A percentile compares a stretch with the other conserved stretches of the same genome.
Evolutionary conservation across 2,113 vertebrate species (phyloP).

Genomic region (Hippocampus comes): DNA sequence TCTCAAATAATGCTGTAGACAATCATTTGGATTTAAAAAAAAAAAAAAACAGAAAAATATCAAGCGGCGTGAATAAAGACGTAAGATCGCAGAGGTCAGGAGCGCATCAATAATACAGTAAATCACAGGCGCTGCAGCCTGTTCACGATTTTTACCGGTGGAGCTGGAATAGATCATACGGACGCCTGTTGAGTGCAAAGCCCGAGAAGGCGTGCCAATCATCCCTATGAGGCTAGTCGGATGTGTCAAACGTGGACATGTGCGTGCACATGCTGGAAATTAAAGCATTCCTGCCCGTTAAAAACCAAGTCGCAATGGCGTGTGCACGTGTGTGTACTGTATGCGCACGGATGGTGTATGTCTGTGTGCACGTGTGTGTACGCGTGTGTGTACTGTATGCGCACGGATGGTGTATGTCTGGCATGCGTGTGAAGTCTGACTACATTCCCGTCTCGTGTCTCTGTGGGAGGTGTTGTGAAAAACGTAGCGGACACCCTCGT

Average conservation of each 20-base stretch:
- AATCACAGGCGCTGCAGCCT: conserved; percentile 38
- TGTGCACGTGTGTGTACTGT: background rate
- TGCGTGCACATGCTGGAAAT: conserved; percentile 3
- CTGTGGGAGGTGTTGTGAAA: conserved; percentile 57
- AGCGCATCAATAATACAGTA: conserved; percentile 46
- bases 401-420: conserved; percentile 23
- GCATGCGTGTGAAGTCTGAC: conserved; percentile 46
- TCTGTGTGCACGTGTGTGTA: conserved; percentile 16
- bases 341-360: conserved; percentile 13
- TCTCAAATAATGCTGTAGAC: too few species aligned
- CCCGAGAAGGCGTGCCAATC: background rate
- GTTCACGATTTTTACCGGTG: conserved; percentile 58
- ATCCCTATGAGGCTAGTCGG: background rate
- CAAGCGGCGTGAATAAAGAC: conserved; percentile 62
- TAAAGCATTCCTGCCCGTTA: conserved; percentile 19
- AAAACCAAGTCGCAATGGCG: conserved; percentile 19
- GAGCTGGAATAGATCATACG: conserved; percentile 62
- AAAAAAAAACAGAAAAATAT: conserved; percentile 13
- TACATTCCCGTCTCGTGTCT: conserved; percentile 32
- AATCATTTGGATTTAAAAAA: too few species aligned
- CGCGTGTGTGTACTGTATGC: background rate
- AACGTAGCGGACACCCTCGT: conserved; percentile 47
- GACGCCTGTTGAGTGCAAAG: conserved; percentile 18
- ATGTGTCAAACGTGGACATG: background rate
- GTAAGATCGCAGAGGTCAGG: conserved; percentile 58